Evolutionary conservation across 2,797 vertebrate genomes (phyloP).

Genomic region (Danio aesculapii): DNA sequence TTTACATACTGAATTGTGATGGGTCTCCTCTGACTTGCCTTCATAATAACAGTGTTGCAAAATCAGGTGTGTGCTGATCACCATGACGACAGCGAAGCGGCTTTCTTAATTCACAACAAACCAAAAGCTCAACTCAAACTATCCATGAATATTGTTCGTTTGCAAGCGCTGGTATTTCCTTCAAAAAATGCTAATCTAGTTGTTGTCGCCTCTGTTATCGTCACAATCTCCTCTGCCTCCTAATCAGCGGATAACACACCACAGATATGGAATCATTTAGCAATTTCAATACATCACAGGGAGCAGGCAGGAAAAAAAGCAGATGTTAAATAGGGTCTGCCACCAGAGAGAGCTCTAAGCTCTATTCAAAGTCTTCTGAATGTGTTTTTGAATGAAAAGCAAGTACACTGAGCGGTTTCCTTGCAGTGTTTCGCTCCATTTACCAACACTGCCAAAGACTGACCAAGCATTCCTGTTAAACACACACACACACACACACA

Average conservation of each 20-base stretch:
- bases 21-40: background rate
- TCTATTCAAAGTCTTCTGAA: constrained; percentile 27
- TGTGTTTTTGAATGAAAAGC: constrained; percentile 47
- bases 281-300: constrained; percentile 39
- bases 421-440: constrained; percentile 52
- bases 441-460: constrained; percentile 48
- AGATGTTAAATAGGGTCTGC: constrained; percentile 15
- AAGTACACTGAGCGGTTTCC: constrained; percentile 54
- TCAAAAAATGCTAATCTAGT: constrained; percentile 21
- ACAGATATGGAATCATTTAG: constrained; percentile 32
- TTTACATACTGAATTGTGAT: background rate
- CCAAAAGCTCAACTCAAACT: constrained; percentile 1
- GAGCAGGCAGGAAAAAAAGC: constrained; percentile 2
- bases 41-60: constrained; percentile 12
- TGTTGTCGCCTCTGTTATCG: background rate
- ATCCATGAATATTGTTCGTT: background rate
- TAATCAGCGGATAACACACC: constrained; percentile 29
- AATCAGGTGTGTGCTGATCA: background rate
- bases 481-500: background rate
- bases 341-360: constrained; percentile 58
- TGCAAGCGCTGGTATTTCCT: background rate
- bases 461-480: constrained; percentile 32
- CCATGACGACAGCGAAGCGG: constrained; percentile 1
- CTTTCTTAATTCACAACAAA: constrained; percentile 10
- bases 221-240: constrained; percentile 32